These are phyloP conservation scores for Chamaea fasciata DNA, from an alignment of 2,113 vertebrate species.

Conservation along the genomic window DNA sequence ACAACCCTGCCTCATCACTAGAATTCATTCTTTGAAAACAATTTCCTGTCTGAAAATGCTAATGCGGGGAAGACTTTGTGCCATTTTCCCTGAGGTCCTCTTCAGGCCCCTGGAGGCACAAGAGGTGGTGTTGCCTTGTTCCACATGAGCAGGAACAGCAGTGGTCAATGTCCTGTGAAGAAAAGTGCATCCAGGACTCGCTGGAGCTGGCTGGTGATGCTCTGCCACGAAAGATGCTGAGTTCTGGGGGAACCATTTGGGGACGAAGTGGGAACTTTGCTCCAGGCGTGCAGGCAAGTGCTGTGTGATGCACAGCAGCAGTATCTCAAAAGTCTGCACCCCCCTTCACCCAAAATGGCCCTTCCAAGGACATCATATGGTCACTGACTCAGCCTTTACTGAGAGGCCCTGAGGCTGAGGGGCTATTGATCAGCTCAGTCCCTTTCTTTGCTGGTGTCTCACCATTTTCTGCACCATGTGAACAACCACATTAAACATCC, in stretches of 20 bases:
- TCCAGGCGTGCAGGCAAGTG: neutral
- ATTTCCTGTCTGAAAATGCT: neutral
- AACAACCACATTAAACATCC: neutral
- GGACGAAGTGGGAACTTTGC: neutral
- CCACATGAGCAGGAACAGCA: neutral
- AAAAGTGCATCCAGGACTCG: neutral
- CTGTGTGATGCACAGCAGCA: neutral
- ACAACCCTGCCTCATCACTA: neutral
- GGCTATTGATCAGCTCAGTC: neutral
- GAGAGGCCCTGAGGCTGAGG: neutral
- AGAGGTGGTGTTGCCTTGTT: neutral
- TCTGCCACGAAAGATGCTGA: rapidly evolving
- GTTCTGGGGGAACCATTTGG: neutral
- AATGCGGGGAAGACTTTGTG: neutral
- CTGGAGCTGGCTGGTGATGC: neutral
- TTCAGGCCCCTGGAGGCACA: neutral
- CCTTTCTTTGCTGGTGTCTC: neutral
- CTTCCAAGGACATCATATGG: neutral
- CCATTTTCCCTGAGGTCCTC: neutral
- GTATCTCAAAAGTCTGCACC: neutral
- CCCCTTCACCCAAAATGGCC: neutral
- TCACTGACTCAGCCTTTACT: neutral
- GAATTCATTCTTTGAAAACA: neutral
- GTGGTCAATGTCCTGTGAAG: neutral
- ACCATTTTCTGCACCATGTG: neutral